Evolutionary conservation across 1,140 invertebrate species (phyloP).

Genomic region (Drosophila chauvacae): DNA sequence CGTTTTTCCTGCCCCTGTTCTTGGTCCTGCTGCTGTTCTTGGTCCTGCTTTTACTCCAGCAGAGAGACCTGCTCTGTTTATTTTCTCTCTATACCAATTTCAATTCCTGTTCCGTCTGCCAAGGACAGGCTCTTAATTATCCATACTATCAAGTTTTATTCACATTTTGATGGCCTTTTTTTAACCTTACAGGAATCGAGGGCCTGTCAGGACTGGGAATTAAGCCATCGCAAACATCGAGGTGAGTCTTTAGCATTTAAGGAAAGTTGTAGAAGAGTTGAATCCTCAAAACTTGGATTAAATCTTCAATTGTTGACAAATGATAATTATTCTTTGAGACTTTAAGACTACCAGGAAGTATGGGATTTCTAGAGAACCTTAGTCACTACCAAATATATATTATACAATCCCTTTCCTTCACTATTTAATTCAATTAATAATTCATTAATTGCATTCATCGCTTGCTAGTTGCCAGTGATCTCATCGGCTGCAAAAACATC

Average conservation of each 20-base stretch:
- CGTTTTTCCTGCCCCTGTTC: slow-evolving; percentile 36
- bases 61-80: neutral
- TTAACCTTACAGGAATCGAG: slow-evolving; percentile 1
- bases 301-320: no score
- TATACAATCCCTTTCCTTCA: neutral
- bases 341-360: no score
- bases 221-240: no score
- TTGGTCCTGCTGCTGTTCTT: neutral
- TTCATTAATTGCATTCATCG: slow-evolving; percentile 8
- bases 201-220: neutral
- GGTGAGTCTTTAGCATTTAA: neutral
- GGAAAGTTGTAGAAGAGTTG: neutral
- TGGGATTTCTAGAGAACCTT: neutral
- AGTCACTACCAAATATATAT: neutral
- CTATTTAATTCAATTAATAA: slow-evolving; percentile 1
- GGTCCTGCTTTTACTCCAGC: neutral
- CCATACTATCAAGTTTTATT: slow-evolving; percentile 11
- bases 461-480: neutral
- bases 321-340: neutral
- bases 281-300: no score
- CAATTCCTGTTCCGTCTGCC: neutral
- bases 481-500: slow-evolving; percentile 14
- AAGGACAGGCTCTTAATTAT: slow-evolving; percentile 11
- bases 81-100: neutral
- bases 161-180: neutral